Evolutionary conservation across 2,888 invertebrate species (phyloP), one percentile per base, ranked within the genome.

Genomic region (Tetrapedia diversipes): DNA sequence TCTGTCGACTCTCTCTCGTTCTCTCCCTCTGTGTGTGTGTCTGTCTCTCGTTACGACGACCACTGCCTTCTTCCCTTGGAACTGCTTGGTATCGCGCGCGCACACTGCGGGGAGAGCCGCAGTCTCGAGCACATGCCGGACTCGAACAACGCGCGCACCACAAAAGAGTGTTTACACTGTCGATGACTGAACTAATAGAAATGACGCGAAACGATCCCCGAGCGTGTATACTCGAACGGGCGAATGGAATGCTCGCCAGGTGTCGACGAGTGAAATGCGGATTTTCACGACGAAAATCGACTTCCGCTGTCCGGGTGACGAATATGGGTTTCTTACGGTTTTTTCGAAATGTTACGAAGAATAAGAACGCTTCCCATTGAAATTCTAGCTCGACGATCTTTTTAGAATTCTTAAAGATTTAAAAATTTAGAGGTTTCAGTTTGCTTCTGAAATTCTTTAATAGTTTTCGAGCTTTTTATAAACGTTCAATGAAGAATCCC

Each of bases 141-240:
- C 65, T 56, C 66, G 82, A 80, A 80, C 78, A 76, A 79, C 76
- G 47, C 66, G 56, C 66, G 63, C 34, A 75, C 72, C 77, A 65
- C 60, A 59, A 72, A 79, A 76, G 72, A 76, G 70, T 87, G 85
- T 87, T 87, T 87, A 83, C 85, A 80, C 82, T 79, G 81, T 85
- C 86, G 76, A 86, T 86, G 86, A 82, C 86, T 87, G 78, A 86
- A 84, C 86, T 84, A 87, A 87, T 85, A 84, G 80, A 82, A 79
- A 77, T 80, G 80, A 80, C 63, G 70, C 73, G 74, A 76, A 68
- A 75, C 75, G 75, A 66, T 73, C 70, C 68, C 45, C 43, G n/a
- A n/a, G n/a, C 59, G 59, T 19, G 43, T 43, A 14, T 59, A 43
- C 29, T 7, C 47, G 22, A 37, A n/a, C n/a, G n/a, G n/a, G n/a